Percentiles rank a stretch among this genome's conserved stretches.
phyloP scores from a whole-genome alignment of 1,140 invertebrate genomes.

The Cylas formicarius region DNA sequence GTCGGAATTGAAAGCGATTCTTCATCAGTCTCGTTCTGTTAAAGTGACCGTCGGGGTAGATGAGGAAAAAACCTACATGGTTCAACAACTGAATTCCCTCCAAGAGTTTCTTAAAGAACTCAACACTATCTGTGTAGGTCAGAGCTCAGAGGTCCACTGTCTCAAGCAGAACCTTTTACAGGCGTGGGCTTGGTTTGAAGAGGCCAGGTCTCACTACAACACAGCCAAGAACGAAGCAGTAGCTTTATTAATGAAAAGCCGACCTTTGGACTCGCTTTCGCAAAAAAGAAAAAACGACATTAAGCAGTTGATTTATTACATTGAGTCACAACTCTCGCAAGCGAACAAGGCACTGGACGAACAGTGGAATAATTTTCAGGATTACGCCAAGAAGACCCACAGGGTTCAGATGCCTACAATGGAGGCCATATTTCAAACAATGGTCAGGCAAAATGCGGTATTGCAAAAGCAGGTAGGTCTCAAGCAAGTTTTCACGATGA shows the following conservation, averaged over 20 bases:
- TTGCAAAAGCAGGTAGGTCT: slow-evolving; percentile 46
- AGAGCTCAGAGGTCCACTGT: slow-evolving; percentile 45
- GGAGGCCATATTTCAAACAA: slow-evolving; percentile 59
- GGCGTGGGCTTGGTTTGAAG: slow-evolving; percentile 55
- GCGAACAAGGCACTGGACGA: slow-evolving; percentile 51
- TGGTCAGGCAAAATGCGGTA: slow-evolving; percentile 56
- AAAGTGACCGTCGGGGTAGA: slow-evolving; percentile 48
- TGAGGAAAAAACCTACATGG: slow-evolving; percentile 46
- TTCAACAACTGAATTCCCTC: slow-evolving; percentile 41
- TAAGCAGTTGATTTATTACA: slow-evolving; percentile 51
- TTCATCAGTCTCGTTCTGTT: slow-evolving; percentile 43
- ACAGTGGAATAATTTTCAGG: slow-evolving; percentile 53
- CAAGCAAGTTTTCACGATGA: too few relatives aligned
- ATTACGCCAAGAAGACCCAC: slow-evolving; percentile 42
- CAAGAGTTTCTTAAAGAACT: slow-evolving; percentile 47
- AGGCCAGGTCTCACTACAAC: slow-evolving; percentile 48
- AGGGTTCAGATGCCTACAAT: slow-evolving; percentile 51
- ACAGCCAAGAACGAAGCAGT: slow-evolving; percentile 48
- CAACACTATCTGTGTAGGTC: slow-evolving; percentile 45
- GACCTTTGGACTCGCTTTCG: slow-evolving; percentile 51
- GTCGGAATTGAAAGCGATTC: slow-evolving; percentile 52
- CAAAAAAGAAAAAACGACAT: slow-evolving; percentile 50
- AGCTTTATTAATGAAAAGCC: slow-evolving; percentile 44
- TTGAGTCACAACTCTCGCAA: slow-evolving; percentile 54
- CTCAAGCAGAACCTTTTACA: slow-evolving; percentile 54